phyloP scores from a whole-genome alignment of 2,797 vertebrate species.

The Sebastes hubbsi region DNA sequence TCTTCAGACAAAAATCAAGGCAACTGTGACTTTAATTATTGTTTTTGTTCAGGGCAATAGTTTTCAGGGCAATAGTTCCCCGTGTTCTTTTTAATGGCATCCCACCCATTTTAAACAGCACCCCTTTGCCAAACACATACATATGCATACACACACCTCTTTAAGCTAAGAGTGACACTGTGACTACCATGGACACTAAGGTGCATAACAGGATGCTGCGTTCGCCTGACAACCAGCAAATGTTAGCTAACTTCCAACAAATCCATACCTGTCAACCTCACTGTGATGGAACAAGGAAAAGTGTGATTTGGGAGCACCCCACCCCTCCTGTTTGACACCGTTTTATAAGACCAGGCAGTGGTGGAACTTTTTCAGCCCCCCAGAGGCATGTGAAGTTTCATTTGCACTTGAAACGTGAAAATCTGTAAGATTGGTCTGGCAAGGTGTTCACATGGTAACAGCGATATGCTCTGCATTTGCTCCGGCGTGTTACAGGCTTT shows the following conservation, averaged over 20 bases:
- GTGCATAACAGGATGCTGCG: neutral
- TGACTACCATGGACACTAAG: neutral
- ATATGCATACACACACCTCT: neutral
- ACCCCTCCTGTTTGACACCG: neutral
- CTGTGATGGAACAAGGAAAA: neutral
- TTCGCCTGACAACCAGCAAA: neutral
- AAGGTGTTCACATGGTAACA: conserved; percentile 43
- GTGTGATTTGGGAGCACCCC: neutral
- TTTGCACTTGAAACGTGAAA: conserved; percentile 38
- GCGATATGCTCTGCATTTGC: conserved; percentile 8
- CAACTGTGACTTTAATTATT: neutral
- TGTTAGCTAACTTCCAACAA: neutral
- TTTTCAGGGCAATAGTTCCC: neutral
- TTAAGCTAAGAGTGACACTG: neutral
- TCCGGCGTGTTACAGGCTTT: conserved; percentile 4
- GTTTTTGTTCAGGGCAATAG: neutral
- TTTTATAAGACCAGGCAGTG: neutral
- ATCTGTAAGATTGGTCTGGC: conserved; percentile 1
- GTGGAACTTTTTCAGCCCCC: conserved; percentile 1
- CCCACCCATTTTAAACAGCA: neutral
- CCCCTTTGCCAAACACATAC: neutral
- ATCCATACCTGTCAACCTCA: neutral
- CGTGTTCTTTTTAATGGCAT: neutral
- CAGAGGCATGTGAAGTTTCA: conserved; percentile 5
- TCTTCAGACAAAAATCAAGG: neutral